Base-by-base conservation (phyloP, 92 coral and sea anemone genomes). In the Umimayanthus kanabou region DNA sequence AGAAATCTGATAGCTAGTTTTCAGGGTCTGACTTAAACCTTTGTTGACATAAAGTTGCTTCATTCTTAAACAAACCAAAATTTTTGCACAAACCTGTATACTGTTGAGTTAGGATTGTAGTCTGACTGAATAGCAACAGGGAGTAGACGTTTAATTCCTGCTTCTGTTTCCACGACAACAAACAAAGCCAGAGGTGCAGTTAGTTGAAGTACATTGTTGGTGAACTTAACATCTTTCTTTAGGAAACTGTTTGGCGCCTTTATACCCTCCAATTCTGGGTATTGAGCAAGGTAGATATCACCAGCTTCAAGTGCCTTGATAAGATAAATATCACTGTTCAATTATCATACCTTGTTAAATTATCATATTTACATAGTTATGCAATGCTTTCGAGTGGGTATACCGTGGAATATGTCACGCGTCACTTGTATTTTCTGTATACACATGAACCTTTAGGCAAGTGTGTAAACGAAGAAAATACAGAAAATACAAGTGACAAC, bases 161-260 rank as follows among this genome's bases (percentile, higher is more conserved):
- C 94, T 39, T 92, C 93, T 49, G 93, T 85, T 79, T 95, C 92
- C 85, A 88, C 88, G 76, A 92, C 89, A 0, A 91, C 90, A 53
- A 97, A 95, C 84, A 97, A 90, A 61, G 99, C 95, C 40, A 97
- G 89, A 0, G 99, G 99, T 1, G 99, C 96, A 39, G 97, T 97
- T 91, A 97, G 91, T 83, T 93, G 98, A 37, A 95, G 29, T 3
- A 96, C 98, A n/a, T 93, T 93, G 64, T 91, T 96, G 85, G 92
- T 90, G 81, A 94, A 90, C 82, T 93, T 92, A n/a, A 73, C 81
- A 66, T 94, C 96, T 55, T 89, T 91, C 37, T 91, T 86, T 3
- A 92, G 80, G 33, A 86, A 89, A 6, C 88, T 90, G 67, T 94
- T 77, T 13, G 96, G 93, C 79, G 90, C 84, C 42, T 94, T 90